Evolutionary conservation across 2,797 vertebrate species (phyloP).

Genomic region (Calcarius lapponicus): DNA sequence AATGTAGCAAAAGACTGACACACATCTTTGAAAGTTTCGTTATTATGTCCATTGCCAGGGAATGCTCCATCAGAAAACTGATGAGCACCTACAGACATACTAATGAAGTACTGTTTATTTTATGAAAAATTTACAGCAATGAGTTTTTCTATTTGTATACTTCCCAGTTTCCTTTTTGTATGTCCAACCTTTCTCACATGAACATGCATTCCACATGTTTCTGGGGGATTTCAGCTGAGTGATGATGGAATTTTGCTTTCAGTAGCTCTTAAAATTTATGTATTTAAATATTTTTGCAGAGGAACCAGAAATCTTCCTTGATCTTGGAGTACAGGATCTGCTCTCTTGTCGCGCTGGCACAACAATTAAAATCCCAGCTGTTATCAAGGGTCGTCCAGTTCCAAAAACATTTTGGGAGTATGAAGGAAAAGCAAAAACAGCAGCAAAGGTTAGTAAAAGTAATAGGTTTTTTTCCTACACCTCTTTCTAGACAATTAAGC

Average conservation of each 20-base stretch:
- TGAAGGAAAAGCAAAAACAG: conserved; percentile 90
- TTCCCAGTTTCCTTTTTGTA: not conserved
- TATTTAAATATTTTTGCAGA: conserved; percentile 73
- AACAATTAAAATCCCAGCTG: conserved; percentile 89
- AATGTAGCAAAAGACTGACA: not conserved
- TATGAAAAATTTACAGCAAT: not conserved
- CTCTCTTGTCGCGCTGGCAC: conserved; percentile 87
- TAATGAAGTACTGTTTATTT: not conserved
- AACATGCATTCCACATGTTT: not conserved
- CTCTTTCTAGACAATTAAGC: not conserved
- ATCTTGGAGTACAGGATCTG: conserved; percentile 86
- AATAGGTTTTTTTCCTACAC: not conserved
- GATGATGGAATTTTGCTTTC: not conserved
- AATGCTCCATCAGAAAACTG: not conserved
- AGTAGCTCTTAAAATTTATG: not conserved
- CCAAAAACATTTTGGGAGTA: conserved; percentile 97
- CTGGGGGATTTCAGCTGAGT: not conserved
- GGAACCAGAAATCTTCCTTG: conserved; percentile 88
- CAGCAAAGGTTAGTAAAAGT: conserved; percentile 81
- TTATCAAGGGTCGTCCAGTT: conserved; percentile 89
- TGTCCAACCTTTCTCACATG: not conserved
- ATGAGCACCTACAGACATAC: not conserved
- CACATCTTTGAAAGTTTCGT: not conserved
- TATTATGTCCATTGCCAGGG: not conserved
- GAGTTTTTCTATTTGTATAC: not conserved